Percentiles rank a stretch among this genome's conserved stretches.
These are phyloP conservation scores for Phalacrocorax carbo DNA, from an alignment of 2,113 vertebrate species.

Conservation along the genomic window DNA sequence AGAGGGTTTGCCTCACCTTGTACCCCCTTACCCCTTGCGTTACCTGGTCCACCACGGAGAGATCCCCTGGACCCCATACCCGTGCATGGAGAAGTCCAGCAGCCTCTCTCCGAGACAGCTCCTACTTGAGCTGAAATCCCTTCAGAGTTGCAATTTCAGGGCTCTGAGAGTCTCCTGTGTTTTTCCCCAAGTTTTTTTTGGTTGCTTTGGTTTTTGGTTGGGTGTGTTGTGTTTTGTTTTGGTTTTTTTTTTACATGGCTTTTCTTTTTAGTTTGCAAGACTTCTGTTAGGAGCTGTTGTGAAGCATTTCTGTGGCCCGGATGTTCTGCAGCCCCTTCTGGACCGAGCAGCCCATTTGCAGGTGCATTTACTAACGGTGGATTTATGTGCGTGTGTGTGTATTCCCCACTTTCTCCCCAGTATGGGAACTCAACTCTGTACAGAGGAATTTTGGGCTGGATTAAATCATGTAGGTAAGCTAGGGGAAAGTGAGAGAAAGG, in stretches of 20 bases:
- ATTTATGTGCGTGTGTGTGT: neutral
- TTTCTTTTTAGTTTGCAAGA: neutral
- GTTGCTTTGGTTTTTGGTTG: too few species aligned
- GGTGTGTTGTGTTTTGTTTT: too few species aligned
- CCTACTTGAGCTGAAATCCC: neutral
- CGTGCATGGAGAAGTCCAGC: too few species aligned
- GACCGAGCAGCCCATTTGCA: neutral
- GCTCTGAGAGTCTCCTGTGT: too few species aligned
- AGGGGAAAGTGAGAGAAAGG: neutral
- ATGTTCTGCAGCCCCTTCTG: neutral
- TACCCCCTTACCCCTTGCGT: too few species aligned
- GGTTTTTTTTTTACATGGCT: neutral
- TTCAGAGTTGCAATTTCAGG: neutral
- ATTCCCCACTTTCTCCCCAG: neutral
- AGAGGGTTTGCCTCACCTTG: neutral
- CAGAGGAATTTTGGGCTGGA: accelerated
- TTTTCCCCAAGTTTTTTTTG: neutral
- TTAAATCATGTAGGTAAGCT: neutral
- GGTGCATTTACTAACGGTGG: too few species aligned
- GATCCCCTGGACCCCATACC: neutral
- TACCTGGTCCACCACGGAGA: neutral
- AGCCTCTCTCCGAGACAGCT: neutral
- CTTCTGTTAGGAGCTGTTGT: neutral
- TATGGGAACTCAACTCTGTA: neutral
- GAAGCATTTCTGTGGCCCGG: accelerated